A percentile compares a stretch with the other conserved stretches of the same genome.
Evolutionary conservation across 2,888 invertebrate species (phyloP).

Genomic region (Esperia sulphurella): DNA sequence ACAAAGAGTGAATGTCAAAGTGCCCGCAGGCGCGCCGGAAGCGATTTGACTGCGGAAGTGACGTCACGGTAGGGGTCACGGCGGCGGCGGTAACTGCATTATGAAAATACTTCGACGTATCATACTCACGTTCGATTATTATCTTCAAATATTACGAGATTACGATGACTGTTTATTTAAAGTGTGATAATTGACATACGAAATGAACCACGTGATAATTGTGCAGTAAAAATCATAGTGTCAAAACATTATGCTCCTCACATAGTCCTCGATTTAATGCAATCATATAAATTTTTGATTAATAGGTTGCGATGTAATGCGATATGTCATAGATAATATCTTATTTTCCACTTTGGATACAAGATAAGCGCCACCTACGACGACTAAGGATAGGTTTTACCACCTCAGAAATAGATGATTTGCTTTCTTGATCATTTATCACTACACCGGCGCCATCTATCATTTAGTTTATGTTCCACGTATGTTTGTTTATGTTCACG

Average conservation of each 20-base stretch:
- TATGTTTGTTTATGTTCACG: slow-evolving; percentile 7
- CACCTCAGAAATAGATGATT: not conserved
- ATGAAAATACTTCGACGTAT: not conserved
- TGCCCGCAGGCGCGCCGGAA: slow-evolving; percentile 67
- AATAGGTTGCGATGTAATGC: too few species aligned
- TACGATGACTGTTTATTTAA: too few species aligned
- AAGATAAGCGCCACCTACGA: not conserved
- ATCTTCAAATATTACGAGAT: not conserved
- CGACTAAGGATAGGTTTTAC: not conserved
- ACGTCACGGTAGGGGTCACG: slow-evolving; percentile 43
- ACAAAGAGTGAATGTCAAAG: slow-evolving; percentile 66
- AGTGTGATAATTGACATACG: too few species aligned
- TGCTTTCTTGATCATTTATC: not conserved
- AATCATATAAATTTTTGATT: too few species aligned
- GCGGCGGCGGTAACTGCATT: not conserved
- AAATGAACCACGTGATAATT: too few species aligned
- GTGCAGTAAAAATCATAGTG: too few species aligned
- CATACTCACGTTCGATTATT: not conserved
- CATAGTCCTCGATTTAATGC: too few species aligned
- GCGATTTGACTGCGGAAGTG: slow-evolving; percentile 70
- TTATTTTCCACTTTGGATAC: not conserved
- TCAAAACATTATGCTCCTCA: too few species aligned
- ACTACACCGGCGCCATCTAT: slow-evolving; percentile 44
- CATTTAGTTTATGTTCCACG: not conserved
- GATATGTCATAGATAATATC: not conserved